Evolutionary conservation across 2,113 vertebrate genomes (phyloP).

Genomic region (Ammodramus savannarum): DNA sequence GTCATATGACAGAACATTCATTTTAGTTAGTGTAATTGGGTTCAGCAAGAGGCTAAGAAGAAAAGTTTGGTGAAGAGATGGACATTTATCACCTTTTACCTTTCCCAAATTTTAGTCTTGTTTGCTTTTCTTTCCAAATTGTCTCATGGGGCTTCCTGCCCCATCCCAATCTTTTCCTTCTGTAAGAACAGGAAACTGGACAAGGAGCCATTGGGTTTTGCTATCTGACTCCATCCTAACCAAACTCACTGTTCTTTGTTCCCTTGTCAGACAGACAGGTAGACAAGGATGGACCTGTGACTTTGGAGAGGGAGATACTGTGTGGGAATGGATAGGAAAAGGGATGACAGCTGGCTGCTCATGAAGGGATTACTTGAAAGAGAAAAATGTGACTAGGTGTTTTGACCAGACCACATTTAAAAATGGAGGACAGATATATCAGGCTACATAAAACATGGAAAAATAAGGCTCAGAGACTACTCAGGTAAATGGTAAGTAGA

Average conservation of each 20-base stretch:
- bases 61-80: slow-evolving; percentile 54
- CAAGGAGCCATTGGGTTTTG: background rate
- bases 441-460: background rate
- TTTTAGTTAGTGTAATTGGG: slow-evolving; percentile 74
- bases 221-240: background rate
- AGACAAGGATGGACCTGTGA: background rate
- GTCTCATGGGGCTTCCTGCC: background rate
- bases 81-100: slow-evolving; percentile 57
- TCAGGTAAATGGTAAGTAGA: background rate
- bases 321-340: background rate
- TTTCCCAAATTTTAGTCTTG: slow-evolving; percentile 1
- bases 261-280: background rate
- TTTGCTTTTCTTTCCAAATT: background rate
- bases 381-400: background rate
- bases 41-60: slow-evolving; percentile 67
- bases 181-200: background rate
- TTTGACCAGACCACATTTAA: background rate
- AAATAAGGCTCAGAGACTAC: background rate
- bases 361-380: background rate
- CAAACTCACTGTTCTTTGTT: background rate
- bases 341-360: background rate
- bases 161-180: background rate
- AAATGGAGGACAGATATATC: background rate
- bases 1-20: slow-evolving; percentile 66
- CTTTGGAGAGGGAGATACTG: background rate